These are phyloP conservation scores for Daubentonia madagascariensis DNA, from an alignment of 2,113 vertebrate species.

Conservation along the genomic window DNA sequence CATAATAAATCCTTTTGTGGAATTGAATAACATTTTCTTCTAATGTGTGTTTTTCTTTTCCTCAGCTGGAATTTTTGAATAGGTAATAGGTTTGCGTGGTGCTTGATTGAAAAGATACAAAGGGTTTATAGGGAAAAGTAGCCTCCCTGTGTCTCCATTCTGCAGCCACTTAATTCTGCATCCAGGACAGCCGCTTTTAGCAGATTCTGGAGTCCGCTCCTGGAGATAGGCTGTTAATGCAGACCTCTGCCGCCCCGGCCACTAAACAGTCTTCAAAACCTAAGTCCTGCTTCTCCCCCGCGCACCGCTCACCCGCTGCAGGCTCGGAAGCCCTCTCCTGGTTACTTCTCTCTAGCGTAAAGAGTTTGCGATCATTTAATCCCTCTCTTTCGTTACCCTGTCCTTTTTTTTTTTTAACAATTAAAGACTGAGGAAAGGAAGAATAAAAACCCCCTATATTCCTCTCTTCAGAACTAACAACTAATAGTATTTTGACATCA, in stretches of 20 bases:
- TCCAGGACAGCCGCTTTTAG: background rate
- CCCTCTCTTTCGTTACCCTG: background rate
- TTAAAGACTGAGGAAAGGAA: background rate
- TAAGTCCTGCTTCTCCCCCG: background rate
- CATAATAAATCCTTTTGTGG: background rate
- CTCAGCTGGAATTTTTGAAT: background rate
- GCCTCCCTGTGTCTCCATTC: background rate
- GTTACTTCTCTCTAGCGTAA: background rate
- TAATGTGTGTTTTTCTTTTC: constrained; percentile 4
- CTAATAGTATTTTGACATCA: too few species aligned
- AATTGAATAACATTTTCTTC: background rate
- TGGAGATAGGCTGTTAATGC: background rate
- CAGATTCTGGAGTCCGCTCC: background rate
- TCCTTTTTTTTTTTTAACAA: background rate
- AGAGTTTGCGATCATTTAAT: background rate
- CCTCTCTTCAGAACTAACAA: background rate
- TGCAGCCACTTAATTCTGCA: background rate
- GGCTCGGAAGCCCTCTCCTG: background rate
- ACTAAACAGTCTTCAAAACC: background rate
- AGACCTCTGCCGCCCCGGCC: background rate
- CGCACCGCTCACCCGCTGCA: fast-evolving
- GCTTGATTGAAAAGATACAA: constrained; percentile 6
- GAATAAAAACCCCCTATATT: background rate
- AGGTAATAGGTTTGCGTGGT: background rate
- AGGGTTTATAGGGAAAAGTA: background rate